Base-by-base conservation (phyloP, 2,113 vertebrate species). In the Xerus inauris region DNA sequence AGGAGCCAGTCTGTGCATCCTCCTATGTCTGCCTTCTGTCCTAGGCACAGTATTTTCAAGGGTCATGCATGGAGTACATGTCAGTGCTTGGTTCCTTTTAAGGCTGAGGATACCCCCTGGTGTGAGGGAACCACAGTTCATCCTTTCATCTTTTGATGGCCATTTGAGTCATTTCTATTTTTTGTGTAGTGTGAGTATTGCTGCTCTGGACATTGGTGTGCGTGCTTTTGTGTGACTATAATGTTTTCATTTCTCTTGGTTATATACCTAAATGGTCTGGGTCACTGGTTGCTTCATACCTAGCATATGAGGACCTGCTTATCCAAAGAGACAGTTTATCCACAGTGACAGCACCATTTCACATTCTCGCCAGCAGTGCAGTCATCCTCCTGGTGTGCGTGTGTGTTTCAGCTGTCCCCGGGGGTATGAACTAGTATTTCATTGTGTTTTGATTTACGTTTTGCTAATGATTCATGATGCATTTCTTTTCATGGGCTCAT, bases 31-130 rank as follows among this genome's bases (percentile, higher is more conserved):
- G 12, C 22, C 32, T 51, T 57, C 51, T 14, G 12, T 26, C 79
- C 47, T 28, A 64, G 42, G 42, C 57, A 6, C 11, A 0, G 1
- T 32, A 62, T 7, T 24, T 26, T 76, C 40, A 4, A 54, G 69
- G 42, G 14, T 19, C 5, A 0, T 35, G 0, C 6, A 62, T 22
- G 49, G 2, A 0, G n/a, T 2, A 0, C 17, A 1, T 22, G 45
- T 64, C 19, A 24, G 40, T 0, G 0, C 69, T 7, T 26, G 11
- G 0, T 40, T 51, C n/a, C 13, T 47, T 42, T 26, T 1, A 17
- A 8, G n/a, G 54, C 87, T 0, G 0, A 75, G 28, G 1, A 8
- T 40, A 1, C 4, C 45, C 19, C 24, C 32, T n/a, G 3, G 40
- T 19, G 7, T 6, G 11, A 19, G 0, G 2, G 17, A 57, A 8